phyloP scores from a whole-genome alignment of 2,113 vertebrate species.

The Cranoglanis bouderius region DNA sequence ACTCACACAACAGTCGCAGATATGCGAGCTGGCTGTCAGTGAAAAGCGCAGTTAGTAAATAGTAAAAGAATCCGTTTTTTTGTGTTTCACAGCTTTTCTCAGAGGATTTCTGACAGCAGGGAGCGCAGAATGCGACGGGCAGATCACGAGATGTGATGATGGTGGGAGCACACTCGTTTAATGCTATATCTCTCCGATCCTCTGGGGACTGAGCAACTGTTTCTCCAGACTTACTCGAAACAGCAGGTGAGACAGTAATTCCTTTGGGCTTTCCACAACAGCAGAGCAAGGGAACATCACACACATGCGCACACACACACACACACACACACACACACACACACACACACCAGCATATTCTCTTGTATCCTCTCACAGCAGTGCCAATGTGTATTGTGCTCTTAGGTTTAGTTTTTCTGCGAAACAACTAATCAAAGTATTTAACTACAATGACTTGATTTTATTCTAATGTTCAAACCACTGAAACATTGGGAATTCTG shows the following conservation, averaged over 20 bases:
- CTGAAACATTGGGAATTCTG: not conserved
- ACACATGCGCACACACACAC: conserved; percentile 31
- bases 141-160: conserved; percentile 56
- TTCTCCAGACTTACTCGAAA: conserved; percentile 53
- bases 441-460: not conserved
- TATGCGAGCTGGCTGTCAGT: conserved; percentile 4
- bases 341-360: conserved; percentile 8
- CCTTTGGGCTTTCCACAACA: conserved; percentile 58
- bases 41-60: conserved; percentile 40
- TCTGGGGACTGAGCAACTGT: conserved; percentile 57
- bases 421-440: not conserved
- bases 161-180: conserved; percentile 56
- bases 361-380: conserved; percentile 32
- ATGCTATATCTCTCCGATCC: conserved; percentile 54
- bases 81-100: conserved; percentile 30
- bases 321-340: conserved; percentile 42
- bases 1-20: not conserved
- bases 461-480: not conserved
- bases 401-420: conserved; percentile 4
- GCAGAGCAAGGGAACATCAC: conserved; percentile 57
- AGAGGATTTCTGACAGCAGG: conserved; percentile 33
- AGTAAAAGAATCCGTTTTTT: conserved; percentile 26
- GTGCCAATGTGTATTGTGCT: conserved; percentile 7
- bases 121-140: conserved; percentile 39
- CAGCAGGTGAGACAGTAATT: conserved; percentile 58